These are phyloP conservation scores for Scrobipalpa atriplicella DNA, from an alignment of 2,888 invertebrate species.

Conservation along the genomic window DNA sequence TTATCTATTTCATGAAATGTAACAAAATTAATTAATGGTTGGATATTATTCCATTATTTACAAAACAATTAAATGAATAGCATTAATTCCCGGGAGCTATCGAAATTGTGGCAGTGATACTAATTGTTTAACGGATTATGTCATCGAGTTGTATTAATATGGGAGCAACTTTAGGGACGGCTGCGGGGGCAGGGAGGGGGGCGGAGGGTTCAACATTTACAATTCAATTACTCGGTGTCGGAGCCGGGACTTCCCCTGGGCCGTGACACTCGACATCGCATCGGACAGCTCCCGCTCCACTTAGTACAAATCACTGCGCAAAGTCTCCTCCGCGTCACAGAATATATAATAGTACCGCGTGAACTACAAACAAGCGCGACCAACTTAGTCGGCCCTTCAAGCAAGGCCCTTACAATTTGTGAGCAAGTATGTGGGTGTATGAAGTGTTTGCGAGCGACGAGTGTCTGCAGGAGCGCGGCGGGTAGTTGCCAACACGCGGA, in stretches of 20 bases:
- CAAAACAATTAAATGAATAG: conserved; percentile 3
- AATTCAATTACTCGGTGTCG: conserved; percentile 21
- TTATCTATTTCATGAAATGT: neutral
- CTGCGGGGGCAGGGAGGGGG: neutral
- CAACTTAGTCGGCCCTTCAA: conserved; percentile 1
- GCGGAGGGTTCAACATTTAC: conserved; percentile 6
- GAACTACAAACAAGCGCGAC: neutral
- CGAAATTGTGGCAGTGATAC: conserved; percentile 5
- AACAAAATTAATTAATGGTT: neutral
- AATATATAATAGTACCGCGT: neutral
- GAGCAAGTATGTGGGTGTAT: neutral
- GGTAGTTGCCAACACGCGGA: neutral
- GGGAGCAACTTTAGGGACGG: neutral
- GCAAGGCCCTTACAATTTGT: neutral
- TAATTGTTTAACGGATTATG: conserved; percentile 21
- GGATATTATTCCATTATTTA: conserved; percentile 6
- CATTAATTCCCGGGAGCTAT: conserved; percentile 4
- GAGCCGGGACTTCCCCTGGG: conserved; percentile 7
- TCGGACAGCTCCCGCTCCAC: conserved; percentile 6
- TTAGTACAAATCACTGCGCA: neutral
- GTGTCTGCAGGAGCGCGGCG: neutral
- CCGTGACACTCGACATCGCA: neutral
- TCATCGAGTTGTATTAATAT: conserved; percentile 7
- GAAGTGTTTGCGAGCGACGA: no score
- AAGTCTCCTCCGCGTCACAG: no score